Conservation (phyloP, 2,113 vertebrate genomes). For the Trachemys scripta region DNA sequence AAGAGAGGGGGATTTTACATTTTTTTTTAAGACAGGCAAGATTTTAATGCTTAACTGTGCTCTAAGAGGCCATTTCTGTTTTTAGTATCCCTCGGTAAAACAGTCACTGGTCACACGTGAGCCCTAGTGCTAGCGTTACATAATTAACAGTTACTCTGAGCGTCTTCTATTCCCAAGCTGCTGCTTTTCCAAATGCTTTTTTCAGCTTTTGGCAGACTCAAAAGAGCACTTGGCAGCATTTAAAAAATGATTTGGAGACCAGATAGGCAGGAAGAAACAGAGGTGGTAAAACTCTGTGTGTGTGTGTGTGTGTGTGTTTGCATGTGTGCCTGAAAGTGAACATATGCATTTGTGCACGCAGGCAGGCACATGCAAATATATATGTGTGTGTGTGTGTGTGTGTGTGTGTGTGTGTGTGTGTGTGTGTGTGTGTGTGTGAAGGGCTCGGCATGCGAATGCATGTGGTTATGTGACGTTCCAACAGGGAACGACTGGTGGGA, state of each 20-base stretch:
- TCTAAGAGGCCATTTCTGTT: neutral
- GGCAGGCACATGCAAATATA: neutral
- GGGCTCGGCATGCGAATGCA: neutral
- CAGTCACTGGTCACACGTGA: neutral
- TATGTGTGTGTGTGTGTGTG: too few relatives aligned
- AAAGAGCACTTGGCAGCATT: constrained; percentile 17
- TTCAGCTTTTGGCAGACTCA: neutral
- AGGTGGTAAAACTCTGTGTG: neutral
- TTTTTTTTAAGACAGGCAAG: neutral
- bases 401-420: too few relatives aligned
- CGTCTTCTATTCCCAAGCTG: neutral
- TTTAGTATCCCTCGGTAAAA: neutral
- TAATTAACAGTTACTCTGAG: neutral
- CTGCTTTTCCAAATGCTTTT: neutral
- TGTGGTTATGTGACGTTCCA: neutral
- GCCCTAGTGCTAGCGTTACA: neutral
- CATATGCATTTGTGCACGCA: neutral
- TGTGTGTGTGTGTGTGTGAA: neutral
- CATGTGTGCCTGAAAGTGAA: neutral
- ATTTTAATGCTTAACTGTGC: neutral
- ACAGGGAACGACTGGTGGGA: constrained; percentile 21
- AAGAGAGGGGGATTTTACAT: neutral
- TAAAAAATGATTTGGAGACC: constrained; percentile 35
- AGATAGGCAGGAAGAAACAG: constrained; percentile 16
- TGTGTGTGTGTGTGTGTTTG: neutral